Conservation (phyloP, 2,888 invertebrate genomes). For the Sphaerophoria rueppellii region DNA sequence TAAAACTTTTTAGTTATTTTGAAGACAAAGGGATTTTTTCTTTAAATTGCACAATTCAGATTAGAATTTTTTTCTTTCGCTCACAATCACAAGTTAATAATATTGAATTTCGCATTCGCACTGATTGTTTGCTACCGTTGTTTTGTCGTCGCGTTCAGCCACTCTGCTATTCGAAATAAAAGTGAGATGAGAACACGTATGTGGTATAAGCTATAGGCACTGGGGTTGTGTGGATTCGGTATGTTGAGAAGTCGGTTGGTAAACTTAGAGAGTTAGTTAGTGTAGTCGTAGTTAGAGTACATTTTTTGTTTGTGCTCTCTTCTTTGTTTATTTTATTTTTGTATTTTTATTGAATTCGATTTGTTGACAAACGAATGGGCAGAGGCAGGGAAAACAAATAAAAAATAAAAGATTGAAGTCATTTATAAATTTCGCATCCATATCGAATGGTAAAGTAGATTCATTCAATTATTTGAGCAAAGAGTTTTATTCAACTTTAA, state of each 20-base stretch:
- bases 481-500: too few species aligned
- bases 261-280: constrained; percentile 41
- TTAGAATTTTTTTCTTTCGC: background rate
- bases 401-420: constrained; percentile 26
- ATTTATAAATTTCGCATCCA: constrained; percentile 3
- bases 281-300: constrained; percentile 6
- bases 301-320: constrained; percentile 18
- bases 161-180: constrained; percentile 59
- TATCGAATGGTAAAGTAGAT: background rate
- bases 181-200: constrained; percentile 23
- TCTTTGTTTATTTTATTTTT: constrained; percentile 34
- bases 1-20: background rate
- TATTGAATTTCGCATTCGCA: constrained; percentile 42
- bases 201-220: constrained; percentile 2
- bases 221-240: constrained; percentile 53
- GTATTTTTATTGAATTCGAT: constrained; percentile 22
- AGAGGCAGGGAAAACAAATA: constrained; percentile 46
- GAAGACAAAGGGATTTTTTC: constrained; percentile 6
- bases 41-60: constrained; percentile 14
- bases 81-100: constrained; percentile 10
- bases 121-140: constrained; percentile 22
- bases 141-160: constrained; percentile 29
- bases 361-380: constrained; percentile 58
- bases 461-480: too few species aligned
- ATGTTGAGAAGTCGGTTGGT: constrained; percentile 21